Conservation (phyloP, 2,888 invertebrate species). For the Agonopterix alstromeriana region DNA sequence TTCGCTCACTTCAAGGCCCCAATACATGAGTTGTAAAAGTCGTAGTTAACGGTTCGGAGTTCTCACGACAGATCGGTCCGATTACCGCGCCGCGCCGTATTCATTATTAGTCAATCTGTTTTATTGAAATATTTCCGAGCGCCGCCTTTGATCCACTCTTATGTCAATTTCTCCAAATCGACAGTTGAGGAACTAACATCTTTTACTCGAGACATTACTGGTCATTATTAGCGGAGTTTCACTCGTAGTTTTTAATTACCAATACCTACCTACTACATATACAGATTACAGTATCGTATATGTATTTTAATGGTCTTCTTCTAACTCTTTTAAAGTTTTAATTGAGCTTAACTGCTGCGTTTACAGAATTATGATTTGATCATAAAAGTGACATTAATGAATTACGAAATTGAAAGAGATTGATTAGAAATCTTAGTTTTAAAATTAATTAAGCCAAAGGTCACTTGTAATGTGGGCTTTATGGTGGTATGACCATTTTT, state of each 20-base stretch:
- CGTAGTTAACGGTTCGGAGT: conserved; percentile 54
- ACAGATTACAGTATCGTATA: not conserved
- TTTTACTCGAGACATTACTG: conserved; percentile 39
- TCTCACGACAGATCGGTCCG: conserved; percentile 70
- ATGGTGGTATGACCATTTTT: too few species aligned
- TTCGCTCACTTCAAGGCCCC: conserved; percentile 23
- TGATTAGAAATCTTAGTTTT: conserved; percentile 2
- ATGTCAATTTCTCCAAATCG: conserved; percentile 51
- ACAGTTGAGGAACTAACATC: not conserved
- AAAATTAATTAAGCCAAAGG: conserved; percentile 3
- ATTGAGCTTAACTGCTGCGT: conserved; percentile 1
- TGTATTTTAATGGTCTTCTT: not conserved
- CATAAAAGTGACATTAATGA: conserved; percentile 3
- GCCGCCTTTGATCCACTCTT: conserved; percentile 59
- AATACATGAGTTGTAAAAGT: conserved; percentile 58
- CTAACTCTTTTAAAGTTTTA: conserved; percentile 2
- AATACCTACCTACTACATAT: conserved; percentile 9
- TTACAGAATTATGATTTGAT: not conserved
- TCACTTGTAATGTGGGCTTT: conserved; percentile 2
- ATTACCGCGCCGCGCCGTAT: conserved; percentile 49
- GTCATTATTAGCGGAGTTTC: conserved; percentile 41
- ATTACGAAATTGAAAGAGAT: not conserved
- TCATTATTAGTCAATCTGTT: conserved; percentile 72
- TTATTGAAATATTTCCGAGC: conserved; percentile 52
- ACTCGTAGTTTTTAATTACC: conserved; percentile 33